Conservation (phyloP, 2,888 invertebrate species). For the Tinea pellionella region DNA sequence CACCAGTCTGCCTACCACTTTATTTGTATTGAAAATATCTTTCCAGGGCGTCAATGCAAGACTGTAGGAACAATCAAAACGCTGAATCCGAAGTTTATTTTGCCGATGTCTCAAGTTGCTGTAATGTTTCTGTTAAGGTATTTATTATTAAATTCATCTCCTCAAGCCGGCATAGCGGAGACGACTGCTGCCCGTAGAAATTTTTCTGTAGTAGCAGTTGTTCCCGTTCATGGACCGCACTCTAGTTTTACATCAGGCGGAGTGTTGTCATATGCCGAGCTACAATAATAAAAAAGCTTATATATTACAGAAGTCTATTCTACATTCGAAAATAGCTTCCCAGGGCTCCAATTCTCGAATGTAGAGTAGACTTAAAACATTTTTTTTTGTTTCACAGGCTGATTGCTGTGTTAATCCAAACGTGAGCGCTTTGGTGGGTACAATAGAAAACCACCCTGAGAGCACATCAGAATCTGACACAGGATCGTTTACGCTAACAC, state of each 20-base stretch:
- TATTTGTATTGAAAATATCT: not conserved
- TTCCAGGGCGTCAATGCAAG: constrained; percentile 53
- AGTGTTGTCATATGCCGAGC: no score
- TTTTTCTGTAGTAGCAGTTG: no score
- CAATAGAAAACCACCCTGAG: constrained; percentile 61
- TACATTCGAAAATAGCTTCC: not conserved
- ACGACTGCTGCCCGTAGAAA: no score
- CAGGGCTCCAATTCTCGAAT: no score
- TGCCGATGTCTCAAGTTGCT: constrained; percentile 87
- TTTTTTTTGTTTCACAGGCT: constrained; percentile 33
- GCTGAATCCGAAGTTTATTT: constrained; percentile 88
- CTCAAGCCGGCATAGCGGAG: no score
- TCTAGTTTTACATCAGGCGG: no score
- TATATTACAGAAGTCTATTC: no score
- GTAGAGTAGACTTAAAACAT: not conserved
- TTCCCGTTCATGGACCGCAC: no score
- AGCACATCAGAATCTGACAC: constrained; percentile 62
- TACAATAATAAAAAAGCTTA: no score
- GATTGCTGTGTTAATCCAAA: constrained; percentile 59
- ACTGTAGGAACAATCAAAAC: constrained; percentile 64
- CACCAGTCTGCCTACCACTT: no score
- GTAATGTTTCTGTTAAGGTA: constrained; percentile 77
- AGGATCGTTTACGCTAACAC: constrained; percentile 53
- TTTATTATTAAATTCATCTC: no score
- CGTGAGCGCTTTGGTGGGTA: constrained; percentile 57